Base-by-base conservation (phyloP, 2,113 vertebrate genomes). In the Toxotes jaculatrix region DNA sequence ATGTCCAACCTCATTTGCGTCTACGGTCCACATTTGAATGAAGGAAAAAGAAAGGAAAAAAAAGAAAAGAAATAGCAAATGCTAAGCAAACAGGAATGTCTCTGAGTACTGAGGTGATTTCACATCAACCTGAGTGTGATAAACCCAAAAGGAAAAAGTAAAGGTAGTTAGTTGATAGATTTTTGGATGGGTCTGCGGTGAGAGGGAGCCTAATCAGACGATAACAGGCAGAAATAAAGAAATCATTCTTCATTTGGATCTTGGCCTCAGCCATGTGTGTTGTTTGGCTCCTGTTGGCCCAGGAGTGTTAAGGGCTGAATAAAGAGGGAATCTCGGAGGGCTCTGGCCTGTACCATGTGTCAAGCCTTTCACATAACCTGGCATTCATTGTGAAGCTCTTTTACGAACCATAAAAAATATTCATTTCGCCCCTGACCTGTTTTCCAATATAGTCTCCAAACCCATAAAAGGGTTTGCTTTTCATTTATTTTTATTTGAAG, bases 391-490 rank as follows among this genome's bases (percentile, higher is more conserved):
- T 85, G 83, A 91, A 91, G 85, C 82, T 86, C 86, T 90, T 95
- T 94, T 93, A 92, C 87, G 57, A 91, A 92, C 90, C 88, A 89
- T 94, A 89, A 94, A 92, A 91, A 91, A 91, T 87, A 91, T 91
- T 91, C 77, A 88, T 89, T 93, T 92, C 53, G 78, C 76, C 83
- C 86, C 86, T 85, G 88, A 90, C 81, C 83, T 87, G 75, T 93
- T 95, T 96, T 94, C 94, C 93, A 92, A 92, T 80, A 84, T 40
- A 72, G 66, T 70, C 88, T 93, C 94, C 93, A 94, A 93, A 88
- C 86, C 91, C 88, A 87, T 94, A 94, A 95, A 95, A 88, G 49
- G 72, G 86, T 86, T 91, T 92, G 89, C 93, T 94, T 94, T 94
- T 90, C 70, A 93, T 93, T 93, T 94, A 90, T 89, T 93, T 94